These are phyloP conservation scores for Holothuria leucospilota DNA, from an alignment of 53 echinoderm and acorn worm species.

Conservation along the genomic window DNA sequence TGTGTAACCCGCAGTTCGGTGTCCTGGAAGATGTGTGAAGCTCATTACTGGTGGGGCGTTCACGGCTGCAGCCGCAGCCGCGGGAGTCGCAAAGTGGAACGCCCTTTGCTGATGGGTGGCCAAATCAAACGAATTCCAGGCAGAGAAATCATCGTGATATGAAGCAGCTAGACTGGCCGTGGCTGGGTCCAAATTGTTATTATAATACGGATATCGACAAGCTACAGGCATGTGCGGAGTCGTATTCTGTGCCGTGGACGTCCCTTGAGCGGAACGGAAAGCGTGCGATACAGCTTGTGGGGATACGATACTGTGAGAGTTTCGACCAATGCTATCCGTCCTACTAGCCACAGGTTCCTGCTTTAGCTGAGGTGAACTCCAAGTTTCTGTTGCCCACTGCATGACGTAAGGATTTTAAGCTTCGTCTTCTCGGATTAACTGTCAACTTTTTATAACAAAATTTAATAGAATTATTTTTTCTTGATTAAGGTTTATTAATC, in stretches of 20 bases:
- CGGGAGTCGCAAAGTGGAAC: slow-evolving; percentile 25
- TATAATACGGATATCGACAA: slow-evolving; percentile 82
- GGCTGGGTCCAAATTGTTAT: slow-evolving; percentile 70
- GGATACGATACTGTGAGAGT: slow-evolving; percentile 11
- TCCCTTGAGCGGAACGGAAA: slow-evolving; percentile 28
- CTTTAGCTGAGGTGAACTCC: slow-evolving; percentile 6
- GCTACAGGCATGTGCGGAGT: slow-evolving; percentile 64
- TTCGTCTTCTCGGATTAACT: background rate
- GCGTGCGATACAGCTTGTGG: slow-evolving; percentile 21
- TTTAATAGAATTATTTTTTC: too few relatives aligned
- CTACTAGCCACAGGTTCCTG: background rate
- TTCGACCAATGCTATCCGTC: slow-evolving; percentile 2
- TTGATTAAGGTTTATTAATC: too few relatives aligned
- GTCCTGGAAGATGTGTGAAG: slow-evolving; percentile 34
- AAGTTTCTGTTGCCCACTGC: slow-evolving; percentile 27
- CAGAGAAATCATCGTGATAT: slow-evolving; percentile 84
- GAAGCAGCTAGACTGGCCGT: slow-evolving; percentile 32
- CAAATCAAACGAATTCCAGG: slow-evolving; percentile 86
- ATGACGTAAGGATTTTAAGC: background rate
- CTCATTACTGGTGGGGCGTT: slow-evolving; percentile 19
- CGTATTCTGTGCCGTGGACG: slow-evolving; percentile 47
- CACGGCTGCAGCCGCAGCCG: slow-evolving; percentile 10
- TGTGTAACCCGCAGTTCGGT: slow-evolving; percentile 18
- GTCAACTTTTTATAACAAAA: background rate
- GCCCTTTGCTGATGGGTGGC: slow-evolving; percentile 42